Percentiles rank a stretch among this genome's conserved stretches.
These are phyloP conservation scores for Sebastes vulpes DNA, from an alignment of 2,797 vertebrate species.

Conservation along the genomic window DNA sequence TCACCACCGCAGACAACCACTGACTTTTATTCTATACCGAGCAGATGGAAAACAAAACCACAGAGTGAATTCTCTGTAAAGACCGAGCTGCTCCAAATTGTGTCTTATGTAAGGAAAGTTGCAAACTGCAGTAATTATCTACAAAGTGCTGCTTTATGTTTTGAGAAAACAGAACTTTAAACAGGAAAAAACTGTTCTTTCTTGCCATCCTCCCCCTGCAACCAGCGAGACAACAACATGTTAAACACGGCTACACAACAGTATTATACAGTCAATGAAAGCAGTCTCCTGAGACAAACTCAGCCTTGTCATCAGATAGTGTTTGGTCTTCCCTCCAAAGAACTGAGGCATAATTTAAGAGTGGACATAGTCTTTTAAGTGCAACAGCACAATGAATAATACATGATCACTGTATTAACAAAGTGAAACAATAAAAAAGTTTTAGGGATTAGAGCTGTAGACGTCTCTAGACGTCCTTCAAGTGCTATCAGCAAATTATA, in stretches of 20 bases:
- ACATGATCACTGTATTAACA: conserved; percentile 41
- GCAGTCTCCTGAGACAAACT: conserved; percentile 37
- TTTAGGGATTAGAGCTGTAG: conserved; percentile 14
- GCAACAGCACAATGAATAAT: conserved; percentile 55
- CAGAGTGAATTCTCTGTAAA: conserved; percentile 52
- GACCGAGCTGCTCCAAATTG: conserved; percentile 58
- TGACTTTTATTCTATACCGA: conserved; percentile 68
- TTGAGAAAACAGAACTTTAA: conserved; percentile 44
- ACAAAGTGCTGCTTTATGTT: conserved; percentile 56
- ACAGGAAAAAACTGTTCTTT: conserved; percentile 4
- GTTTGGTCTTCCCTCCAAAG: conserved; percentile 48
- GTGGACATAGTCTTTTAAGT: conserved; percentile 51
- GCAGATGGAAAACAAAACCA: conserved; percentile 69
- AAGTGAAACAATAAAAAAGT: conserved; percentile 35
- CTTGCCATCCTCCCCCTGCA: conserved; percentile 1
- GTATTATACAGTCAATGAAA: conserved; percentile 26
- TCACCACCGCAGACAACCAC: conserved; percentile 69
- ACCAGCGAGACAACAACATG: conserved; percentile 28
- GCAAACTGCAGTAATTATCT: conserved; percentile 60
- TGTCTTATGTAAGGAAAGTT: conserved; percentile 52
- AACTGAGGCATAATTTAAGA: conserved; percentile 47
- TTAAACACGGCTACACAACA: conserved; percentile 45
- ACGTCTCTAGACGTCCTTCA: conserved; percentile 3
- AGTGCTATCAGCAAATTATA: neutral
- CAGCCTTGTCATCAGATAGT: conserved; percentile 21